Evolutionary conservation across 2,888 invertebrate genomes (phyloP).

Genomic region (Sarcophaga subvicina): DNA sequence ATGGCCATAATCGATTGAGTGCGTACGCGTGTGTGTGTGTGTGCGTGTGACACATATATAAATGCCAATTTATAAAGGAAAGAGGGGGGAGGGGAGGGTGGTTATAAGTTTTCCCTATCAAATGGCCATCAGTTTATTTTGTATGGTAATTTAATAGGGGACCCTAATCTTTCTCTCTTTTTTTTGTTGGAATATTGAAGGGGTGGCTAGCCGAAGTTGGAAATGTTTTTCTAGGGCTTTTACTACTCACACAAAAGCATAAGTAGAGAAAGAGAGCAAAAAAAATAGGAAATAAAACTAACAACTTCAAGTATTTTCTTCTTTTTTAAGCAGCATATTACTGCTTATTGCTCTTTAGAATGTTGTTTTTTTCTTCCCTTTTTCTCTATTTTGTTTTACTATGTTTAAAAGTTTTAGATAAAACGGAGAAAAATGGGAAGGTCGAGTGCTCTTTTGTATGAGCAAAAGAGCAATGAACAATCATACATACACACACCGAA

Average conservation of each 20-base stretch:
- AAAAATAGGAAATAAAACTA: conserved; percentile 8
- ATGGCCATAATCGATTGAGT: conserved; percentile 3
- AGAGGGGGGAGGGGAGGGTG: fast-evolving
- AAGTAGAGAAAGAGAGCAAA: too few relatives aligned
- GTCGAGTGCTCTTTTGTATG: conserved; percentile 26
- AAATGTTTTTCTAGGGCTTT: too few relatives aligned
- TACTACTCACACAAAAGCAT: too few relatives aligned
- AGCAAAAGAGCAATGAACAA: conserved; percentile 11
- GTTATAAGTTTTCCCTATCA: conserved; percentile 9
- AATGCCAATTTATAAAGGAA: not conserved
- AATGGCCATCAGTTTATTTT: conserved; percentile 45
- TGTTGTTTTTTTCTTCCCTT: too few relatives aligned
- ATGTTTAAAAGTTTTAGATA: conserved; percentile 25
- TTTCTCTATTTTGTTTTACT: not conserved
- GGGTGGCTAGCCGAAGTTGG: not conserved
- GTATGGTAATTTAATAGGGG: conserved; percentile 57
- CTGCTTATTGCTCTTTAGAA: conserved; percentile 37
- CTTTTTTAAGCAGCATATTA: conserved; percentile 16
- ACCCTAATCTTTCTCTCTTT: not conserved
- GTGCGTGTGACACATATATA: too few relatives aligned
- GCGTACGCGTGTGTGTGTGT: too few relatives aligned
- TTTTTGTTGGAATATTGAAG: not conserved
- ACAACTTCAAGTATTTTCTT: conserved; percentile 11
- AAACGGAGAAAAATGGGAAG: not conserved
- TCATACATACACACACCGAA: too few relatives aligned